Percentiles rank a stretch among this genome's conserved stretches.
phyloP scores from a whole-genome alignment of 2,888 invertebrate genomes.

The Malthinus seriepunctatus region DNA sequence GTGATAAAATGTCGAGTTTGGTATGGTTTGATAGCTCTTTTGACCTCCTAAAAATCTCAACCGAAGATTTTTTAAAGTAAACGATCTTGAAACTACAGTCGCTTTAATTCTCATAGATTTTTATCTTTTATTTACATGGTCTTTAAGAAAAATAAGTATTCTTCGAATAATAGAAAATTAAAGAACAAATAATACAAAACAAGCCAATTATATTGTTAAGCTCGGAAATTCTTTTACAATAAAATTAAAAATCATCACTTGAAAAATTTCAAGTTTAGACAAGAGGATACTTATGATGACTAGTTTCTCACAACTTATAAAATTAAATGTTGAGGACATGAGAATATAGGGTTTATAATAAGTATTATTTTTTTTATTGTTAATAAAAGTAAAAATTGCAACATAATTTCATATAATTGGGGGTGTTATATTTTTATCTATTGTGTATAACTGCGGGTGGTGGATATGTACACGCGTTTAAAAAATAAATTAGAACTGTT shows the following conservation, averaged over 20 bases:
- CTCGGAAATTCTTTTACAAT: constrained; percentile 3
- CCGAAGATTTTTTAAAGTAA: no score
- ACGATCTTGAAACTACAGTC: no score
- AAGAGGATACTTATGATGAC: background rate
- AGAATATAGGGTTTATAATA: no score
- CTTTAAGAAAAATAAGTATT: background rate
- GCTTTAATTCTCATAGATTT: no score
- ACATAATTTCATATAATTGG: constrained; percentile 1
- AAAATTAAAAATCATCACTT: constrained; percentile 21
- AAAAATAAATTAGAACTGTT: constrained; percentile 19
- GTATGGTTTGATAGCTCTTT: no score
- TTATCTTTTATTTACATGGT: constrained; percentile 1
- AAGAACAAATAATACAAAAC: constrained; percentile 12
- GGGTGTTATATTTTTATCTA: constrained; percentile 1
- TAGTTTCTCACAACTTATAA: no score
- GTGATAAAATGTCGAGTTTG: no score
- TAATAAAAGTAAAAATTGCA: background rate
- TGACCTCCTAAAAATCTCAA: no score
- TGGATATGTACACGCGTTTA: constrained; percentile 6
- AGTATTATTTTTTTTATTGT: background rate
- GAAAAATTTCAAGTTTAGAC: background rate
- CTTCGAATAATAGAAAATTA: constrained; percentile 4
- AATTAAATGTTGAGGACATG: no score
- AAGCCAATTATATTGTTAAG: constrained; percentile 19
- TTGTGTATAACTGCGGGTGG: constrained; percentile 11